Conservation (phyloP, 2,797 vertebrate genomes). For the Gastrophryne carolinensis region DNA sequence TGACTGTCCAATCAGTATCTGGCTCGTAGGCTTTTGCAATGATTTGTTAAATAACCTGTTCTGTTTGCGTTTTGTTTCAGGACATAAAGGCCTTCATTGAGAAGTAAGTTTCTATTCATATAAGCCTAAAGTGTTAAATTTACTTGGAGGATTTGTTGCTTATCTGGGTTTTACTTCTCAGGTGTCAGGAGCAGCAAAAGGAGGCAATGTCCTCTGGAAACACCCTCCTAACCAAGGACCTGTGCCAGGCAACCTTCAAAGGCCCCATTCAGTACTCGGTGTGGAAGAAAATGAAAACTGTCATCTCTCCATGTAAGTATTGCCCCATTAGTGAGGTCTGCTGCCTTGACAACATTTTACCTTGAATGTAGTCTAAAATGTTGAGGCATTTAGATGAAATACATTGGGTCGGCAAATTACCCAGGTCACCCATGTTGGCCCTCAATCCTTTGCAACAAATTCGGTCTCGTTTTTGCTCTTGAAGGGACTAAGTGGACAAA, state of each 20-base stretch:
- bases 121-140: neutral
- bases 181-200: neutral
- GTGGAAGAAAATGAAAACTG: neutral
- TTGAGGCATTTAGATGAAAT: too few species aligned
- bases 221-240: neutral
- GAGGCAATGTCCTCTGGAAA: neutral
- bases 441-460: too few species aligned
- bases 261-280: neutral
- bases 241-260: neutral
- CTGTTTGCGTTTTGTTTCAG: neutral
- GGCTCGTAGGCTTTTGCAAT: neutral
- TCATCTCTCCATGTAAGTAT: neutral
- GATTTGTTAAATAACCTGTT: neutral
- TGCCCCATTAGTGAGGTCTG: too few species aligned
- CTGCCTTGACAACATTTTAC: too few species aligned
- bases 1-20: too few species aligned
- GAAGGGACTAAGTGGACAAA: too few species aligned
- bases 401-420: too few species aligned
- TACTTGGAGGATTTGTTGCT: neutral
- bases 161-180: neutral
- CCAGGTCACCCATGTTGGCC: too few species aligned
- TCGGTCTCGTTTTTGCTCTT: too few species aligned
- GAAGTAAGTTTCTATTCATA: constrained; percentile 17
- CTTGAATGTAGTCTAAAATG: too few species aligned
- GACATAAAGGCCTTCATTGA: constrained; percentile 45